Evolutionary conservation across 2,113 vertebrate genomes (phyloP).

Genomic region (Lagopus leucura): DNA sequence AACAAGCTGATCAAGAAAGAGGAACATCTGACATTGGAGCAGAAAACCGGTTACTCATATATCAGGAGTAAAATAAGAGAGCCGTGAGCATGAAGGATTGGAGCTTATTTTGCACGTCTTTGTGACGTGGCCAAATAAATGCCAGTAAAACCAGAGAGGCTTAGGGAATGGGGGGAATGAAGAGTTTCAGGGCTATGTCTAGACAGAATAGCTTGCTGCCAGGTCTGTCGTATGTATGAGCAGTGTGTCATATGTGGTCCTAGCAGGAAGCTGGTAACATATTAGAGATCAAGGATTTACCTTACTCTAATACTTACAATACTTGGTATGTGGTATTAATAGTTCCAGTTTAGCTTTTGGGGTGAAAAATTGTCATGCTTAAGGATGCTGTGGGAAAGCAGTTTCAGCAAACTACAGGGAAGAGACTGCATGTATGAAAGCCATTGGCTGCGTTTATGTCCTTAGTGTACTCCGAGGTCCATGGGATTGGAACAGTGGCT

Average conservation of each 20-base stretch:
- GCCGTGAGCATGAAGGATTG: background rate
- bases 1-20: background rate
- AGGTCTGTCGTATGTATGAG: background rate
- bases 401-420: background rate
- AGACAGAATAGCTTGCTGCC: background rate
- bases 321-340: background rate
- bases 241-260: background rate
- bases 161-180: background rate
- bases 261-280: background rate
- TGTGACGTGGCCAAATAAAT: background rate
- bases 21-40: background rate
- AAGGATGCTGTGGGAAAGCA: background rate
- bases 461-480: background rate
- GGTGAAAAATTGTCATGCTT: background rate
- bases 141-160: background rate
- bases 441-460: background rate
- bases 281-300: background rate
- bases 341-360: background rate
- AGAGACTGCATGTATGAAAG: background rate
- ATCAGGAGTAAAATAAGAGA: background rate
- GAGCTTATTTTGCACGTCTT: slow-evolving; percentile 14
- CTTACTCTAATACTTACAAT: background rate
- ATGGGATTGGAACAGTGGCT: background rate
- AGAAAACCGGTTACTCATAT: slow-evolving; percentile 19
- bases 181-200: background rate